Evolutionary conservation across 1,140 invertebrate species (phyloP).

Genomic region (Papilio polytes): DNA sequence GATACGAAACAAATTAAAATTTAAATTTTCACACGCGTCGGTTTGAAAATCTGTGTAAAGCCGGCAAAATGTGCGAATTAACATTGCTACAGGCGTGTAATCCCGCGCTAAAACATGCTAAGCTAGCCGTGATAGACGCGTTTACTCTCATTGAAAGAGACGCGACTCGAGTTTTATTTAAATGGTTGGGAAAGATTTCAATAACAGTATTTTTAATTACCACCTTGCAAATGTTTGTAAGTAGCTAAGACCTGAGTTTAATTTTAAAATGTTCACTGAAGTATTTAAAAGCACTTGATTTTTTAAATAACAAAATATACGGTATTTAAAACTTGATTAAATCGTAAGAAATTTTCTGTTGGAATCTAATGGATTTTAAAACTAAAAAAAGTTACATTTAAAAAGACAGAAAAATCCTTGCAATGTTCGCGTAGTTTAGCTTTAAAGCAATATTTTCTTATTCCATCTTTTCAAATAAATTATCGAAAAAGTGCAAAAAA

Average conservation of each 20-base stretch:
- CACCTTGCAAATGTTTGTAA: not conserved
- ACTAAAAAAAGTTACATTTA: not conserved
- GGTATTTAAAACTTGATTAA: not conserved
- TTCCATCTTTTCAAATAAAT: too few relatives aligned
- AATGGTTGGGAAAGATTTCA: not conserved
- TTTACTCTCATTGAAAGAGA: constrained; percentile 39
- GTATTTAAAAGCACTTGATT: not conserved
- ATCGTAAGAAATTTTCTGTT: not conserved
- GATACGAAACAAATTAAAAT: constrained; percentile 33
- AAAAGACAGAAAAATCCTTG: not conserved
- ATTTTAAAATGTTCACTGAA: not conserved
- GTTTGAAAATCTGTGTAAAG: constrained; percentile 33
- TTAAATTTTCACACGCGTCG: constrained; percentile 35
- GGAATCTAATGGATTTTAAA: not conserved
- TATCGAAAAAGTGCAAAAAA: too few relatives aligned
- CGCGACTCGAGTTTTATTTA: not conserved
- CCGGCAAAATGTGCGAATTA: constrained; percentile 44
- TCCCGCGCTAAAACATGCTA: constrained; percentile 51
- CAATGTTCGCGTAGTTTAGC: too few relatives aligned
- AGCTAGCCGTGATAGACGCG: constrained; percentile 46
- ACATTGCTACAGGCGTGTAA: constrained; percentile 47
- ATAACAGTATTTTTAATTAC: constrained; percentile 14
- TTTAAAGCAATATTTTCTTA: not conserved
- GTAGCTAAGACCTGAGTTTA: not conserved
- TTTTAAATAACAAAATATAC: not conserved